Conservation (phyloP, 2,888 invertebrate genomes). For the Polydrusus cervinus region DNA sequence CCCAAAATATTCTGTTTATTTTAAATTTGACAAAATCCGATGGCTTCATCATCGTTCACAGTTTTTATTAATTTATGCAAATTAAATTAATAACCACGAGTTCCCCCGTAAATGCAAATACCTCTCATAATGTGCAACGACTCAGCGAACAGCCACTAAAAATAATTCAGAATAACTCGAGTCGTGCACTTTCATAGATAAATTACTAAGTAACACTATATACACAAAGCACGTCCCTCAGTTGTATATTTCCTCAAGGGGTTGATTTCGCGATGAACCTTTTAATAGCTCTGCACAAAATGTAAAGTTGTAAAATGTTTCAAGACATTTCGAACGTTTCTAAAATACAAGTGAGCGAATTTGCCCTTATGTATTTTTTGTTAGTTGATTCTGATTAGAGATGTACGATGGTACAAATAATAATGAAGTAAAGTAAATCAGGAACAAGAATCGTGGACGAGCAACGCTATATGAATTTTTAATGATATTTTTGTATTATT, state of each 20-base stretch:
- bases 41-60: no score
- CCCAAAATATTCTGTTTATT: no score
- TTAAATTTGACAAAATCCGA: no score
- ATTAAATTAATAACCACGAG: conserved; percentile 2
- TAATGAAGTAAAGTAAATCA: conserved; percentile 28
- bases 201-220: conserved; percentile 60
- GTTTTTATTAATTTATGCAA: background rate
- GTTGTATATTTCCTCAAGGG: conserved; percentile 64
- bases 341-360: conserved; percentile 53
- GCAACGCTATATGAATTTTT: conserved; percentile 32
- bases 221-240: conserved; percentile 62
- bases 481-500: conserved; percentile 6
- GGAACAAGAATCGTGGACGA: conserved; percentile 15
- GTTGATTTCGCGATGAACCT: conserved; percentile 64
- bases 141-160: conserved; percentile 29
- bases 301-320: conserved; percentile 64
- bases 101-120: conserved; percentile 13
- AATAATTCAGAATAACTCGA: conserved; percentile 39
- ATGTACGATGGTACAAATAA: conserved; percentile 41
- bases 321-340: conserved; percentile 57
- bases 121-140: conserved; percentile 20
- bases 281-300: conserved; percentile 62
- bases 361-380: conserved; percentile 45
- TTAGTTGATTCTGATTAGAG: conserved; percentile 53
- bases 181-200: conserved; percentile 45